These are phyloP conservation scores for Chironomus tepperi DNA, from an alignment of 1,140 invertebrate species.

Conservation along the genomic window DNA sequence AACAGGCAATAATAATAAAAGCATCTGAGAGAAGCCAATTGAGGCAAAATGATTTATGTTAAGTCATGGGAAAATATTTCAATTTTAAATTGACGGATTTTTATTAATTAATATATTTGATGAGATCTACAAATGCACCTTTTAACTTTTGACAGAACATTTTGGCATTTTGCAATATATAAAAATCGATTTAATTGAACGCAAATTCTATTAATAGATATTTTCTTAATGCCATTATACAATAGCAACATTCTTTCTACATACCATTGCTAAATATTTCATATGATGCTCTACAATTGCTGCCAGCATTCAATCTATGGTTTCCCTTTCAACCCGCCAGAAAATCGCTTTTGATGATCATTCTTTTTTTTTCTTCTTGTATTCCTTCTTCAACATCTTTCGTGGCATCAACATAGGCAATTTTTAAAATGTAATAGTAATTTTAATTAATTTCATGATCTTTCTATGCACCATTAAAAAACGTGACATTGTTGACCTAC, in stretches of 20 bases:
- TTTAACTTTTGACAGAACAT: not conserved
- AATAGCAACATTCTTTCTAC: not conserved
- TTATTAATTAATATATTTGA: conserved; percentile 9
- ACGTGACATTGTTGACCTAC: conserved; percentile 2
- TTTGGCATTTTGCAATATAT: not conserved
- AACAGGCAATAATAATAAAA: not conserved
- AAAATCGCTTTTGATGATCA: not conserved
- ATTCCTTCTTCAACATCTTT: not conserved
- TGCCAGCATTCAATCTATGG: not conserved
- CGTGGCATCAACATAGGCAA: not conserved
- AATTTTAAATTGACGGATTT: conserved; percentile 5
- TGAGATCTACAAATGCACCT: not conserved
- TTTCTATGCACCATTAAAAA: conserved; percentile 7
- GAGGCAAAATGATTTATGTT: not conserved
- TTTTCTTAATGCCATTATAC: not conserved
- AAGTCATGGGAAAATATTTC: not conserved
- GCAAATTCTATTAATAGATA: not conserved
- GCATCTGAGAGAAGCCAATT: too few relatives aligned
- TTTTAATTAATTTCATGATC: conserved; percentile 14
- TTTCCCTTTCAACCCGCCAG: not conserved
- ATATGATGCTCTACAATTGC: not conserved
- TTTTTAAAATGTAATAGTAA: conserved; percentile 9
- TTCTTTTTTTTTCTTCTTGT: too few relatives aligned
- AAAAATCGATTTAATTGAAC: not conserved
- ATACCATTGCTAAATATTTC: not conserved